Base-by-base conservation (phyloP, 2,113 vertebrate species). In the Cettia cetti region DNA sequence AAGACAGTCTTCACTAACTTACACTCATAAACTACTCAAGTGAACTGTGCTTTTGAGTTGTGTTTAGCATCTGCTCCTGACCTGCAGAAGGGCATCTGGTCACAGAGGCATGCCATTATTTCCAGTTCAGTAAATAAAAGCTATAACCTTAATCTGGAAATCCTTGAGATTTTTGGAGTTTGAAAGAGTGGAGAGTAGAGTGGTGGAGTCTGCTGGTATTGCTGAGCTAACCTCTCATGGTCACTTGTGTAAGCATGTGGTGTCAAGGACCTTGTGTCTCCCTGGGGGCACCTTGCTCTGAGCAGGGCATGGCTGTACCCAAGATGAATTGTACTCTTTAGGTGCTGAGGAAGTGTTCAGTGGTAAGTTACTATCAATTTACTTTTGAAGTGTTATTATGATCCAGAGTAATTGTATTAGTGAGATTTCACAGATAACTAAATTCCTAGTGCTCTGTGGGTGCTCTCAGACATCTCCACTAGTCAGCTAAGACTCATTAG, bases 241-340 rank as follows among this genome's bases (percentile, higher is more conserved):
- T 60, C 45, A 3, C 24, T 60, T 8, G 30, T 3, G 15, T 18
- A 40, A 45, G 33, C 24, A 0, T 0, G 1, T 4, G 10, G 27
- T 49, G 27, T 33, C 1, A 3, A 45, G 68, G 45, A 13, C n/a
- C 5, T 28, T 0, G 0, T 19, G 26, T 57, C n/a, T 69, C 54
- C 21, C 5, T 33, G 52, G 50, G 44, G 35, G 33, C 44, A 12
- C 37, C 31, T 31, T 2, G 2, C 26, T 69, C 22, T 54, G 20
- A 45, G 57, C 26, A 35, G 66, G 42, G 39, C 33, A 7, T 0
- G 0, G 28, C 74, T 37, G 13, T 45, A 31, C 77, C 35, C 0
- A 0, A 5, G 20, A 0, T 24, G n/a, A 22, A 4, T 23, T 1
- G 1, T 35, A 56, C 64, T 65, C 60, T 40, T 28, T 19, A 57